Percentiles rank a stretch among this genome's conserved stretches.
phyloP scores from a whole-genome alignment of 2,888 invertebrate species.

The Drosophila sordidula region DNA sequence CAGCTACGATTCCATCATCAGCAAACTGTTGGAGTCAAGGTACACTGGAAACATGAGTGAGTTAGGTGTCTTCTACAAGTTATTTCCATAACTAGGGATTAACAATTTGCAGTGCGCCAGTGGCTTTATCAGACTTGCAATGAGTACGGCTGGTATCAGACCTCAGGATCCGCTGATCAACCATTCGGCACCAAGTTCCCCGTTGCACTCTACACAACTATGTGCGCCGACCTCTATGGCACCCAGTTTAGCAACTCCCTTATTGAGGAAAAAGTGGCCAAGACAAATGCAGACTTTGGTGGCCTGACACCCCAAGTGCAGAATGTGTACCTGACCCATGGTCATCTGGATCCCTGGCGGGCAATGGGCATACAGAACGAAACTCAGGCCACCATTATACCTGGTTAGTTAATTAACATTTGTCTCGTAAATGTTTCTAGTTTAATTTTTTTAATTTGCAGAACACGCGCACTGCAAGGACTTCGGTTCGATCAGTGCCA shows the following conservation, averaged over 20 bases:
- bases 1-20: conserved; percentile 69
- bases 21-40: conserved; percentile 46
- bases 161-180: conserved; percentile 87
- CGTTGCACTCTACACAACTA: conserved; percentile 66
- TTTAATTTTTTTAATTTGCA: conserved; percentile 22
- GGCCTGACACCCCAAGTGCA: conserved; percentile 85
- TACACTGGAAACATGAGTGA: conserved; percentile 69
- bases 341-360: conserved; percentile 87
- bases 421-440: not conserved
- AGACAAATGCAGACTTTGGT: conserved; percentile 86
- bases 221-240: conserved; percentile 81
- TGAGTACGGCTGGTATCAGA: conserved; percentile 94
- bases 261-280: conserved; percentile 62
- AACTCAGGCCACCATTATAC: conserved; percentile 75
- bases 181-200: conserved; percentile 86
- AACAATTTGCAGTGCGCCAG: conserved; percentile 85
- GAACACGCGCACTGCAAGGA: conserved; percentile 83
- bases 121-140: conserved; percentile 95
- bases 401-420: conserved; percentile 52
- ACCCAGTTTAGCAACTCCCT: conserved; percentile 65
- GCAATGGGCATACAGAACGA: conserved; percentile 85
- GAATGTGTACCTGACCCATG: conserved; percentile 86
- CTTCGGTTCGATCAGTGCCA: conserved; percentile 76
- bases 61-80: conserved; percentile 15
- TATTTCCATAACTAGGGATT: not conserved